Evolutionary conservation across 2,888 invertebrate genomes (phyloP).

Genomic region (Adelognathus sp.): DNA sequence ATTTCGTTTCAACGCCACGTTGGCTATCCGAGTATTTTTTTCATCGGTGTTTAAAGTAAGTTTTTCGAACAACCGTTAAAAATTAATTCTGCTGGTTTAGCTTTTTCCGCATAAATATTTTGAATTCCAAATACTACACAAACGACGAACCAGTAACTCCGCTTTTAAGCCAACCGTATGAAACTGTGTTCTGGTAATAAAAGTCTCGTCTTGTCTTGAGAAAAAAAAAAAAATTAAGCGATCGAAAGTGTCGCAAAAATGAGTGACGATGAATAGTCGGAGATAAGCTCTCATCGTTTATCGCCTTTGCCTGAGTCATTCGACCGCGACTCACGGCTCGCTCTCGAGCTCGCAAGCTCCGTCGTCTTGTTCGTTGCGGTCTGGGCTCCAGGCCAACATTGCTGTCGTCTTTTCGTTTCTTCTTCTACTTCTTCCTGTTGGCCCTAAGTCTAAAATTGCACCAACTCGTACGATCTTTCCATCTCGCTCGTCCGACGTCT

Average conservation of each 20-base stretch:
- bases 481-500: slow-evolving; percentile 19
- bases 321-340: slow-evolving; percentile 51
- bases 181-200: too few relatives aligned
- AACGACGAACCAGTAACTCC: too few relatives aligned
- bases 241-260: background rate
- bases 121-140: too few relatives aligned
- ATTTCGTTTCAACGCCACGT: too few relatives aligned
- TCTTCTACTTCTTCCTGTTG: slow-evolving; percentile 58
- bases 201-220: background rate
- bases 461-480: slow-evolving; percentile 58
- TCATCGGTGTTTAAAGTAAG: too few relatives aligned
- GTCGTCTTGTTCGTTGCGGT: slow-evolving; percentile 63
- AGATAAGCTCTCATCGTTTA: slow-evolving; percentile 1
- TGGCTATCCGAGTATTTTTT: too few relatives aligned
- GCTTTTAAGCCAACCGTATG: too few relatives aligned
- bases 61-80: too few relatives aligned
- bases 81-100: too few relatives aligned
- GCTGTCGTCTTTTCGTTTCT: slow-evolving; percentile 58
- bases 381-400: slow-evolving; percentile 74
- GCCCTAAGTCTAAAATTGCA: slow-evolving; percentile 78
- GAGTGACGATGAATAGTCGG: slow-evolving; percentile 4
- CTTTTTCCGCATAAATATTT: too few relatives aligned
- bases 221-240: background rate
- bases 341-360: slow-evolving; percentile 60
- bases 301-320: slow-evolving; percentile 54